Evolutionary conservation across 2,888 invertebrate species (phyloP), one percentile per base, ranked within the genome.

Genomic region (Callimorpha dominula): DNA sequence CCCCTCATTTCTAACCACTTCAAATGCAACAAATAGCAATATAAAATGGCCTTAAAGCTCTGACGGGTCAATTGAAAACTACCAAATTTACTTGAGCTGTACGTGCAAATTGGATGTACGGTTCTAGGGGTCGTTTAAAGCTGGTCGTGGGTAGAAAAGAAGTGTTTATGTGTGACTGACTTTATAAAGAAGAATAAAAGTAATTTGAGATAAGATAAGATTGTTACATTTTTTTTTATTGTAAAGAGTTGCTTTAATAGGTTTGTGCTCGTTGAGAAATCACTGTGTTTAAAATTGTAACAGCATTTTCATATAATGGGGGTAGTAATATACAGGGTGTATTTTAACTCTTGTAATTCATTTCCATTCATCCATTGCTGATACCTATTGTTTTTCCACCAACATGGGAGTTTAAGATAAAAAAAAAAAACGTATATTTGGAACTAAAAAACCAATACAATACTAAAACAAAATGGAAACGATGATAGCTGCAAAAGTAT

Each of bases 101-200:
- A 66, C 17, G 64, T 78, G 43, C 49, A 67, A 79, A 78, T 71
- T 68, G 40, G 72, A 80, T 80, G 78, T 78, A 82, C 50, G 67
- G 66, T 76, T 76, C 17, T 72, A 85, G 72, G 81, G 90, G 75
- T 88, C 85, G 81, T 42, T 67, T 63, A 78, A 79, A 75, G 82
- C 79, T 86, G 84, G 88, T 71, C 66, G 40, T 40, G 77, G 76
- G 82, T 81, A 86, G 86, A 84, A 80, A 85, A 76, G 74, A 86
- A 86, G 87, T 90, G 88, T 91, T 91, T 92, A 90, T 88, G 88
- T 87, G 82, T 88, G 88, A 91, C 85, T 89, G 90, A 86, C 80
- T 90, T 87, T 87, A 78, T 86, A 88, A 87, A 88, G 87, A 87
- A 87, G 87, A 82, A 78, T 75, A 80, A 75, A 83, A 88, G 86